These are phyloP conservation scores for Volucella inanis DNA, from an alignment of 2,888 invertebrate species.

Conservation along the genomic window DNA sequence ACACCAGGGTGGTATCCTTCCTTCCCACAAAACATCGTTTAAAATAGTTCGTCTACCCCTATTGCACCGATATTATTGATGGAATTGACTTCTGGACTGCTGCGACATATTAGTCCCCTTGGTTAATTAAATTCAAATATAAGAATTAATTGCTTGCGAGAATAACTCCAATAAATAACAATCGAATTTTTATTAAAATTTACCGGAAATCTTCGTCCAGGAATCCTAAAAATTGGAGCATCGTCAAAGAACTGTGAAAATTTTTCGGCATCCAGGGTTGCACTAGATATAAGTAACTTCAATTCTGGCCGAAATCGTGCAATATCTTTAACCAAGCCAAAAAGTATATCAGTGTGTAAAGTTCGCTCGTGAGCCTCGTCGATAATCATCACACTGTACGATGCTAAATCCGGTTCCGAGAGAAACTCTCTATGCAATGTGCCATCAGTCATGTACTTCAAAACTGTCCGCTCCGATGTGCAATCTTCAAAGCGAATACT, in stretches of 20 bases:
- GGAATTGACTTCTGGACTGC: no score
- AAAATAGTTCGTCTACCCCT: no score
- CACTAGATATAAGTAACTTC: constrained; percentile 98
- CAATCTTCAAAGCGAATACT: constrained; percentile 99
- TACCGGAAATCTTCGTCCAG: constrained; percentile 97
- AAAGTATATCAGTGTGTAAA: constrained; percentile 98
- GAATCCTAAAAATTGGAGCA: constrained; percentile 98
- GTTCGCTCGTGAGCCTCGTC: constrained; percentile 99
- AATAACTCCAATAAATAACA: no score
- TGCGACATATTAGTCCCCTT: no score
- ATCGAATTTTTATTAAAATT: constrained; percentile 1
- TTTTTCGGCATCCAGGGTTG: constrained; percentile 98
- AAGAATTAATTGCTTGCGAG: no score
- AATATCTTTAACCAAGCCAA: constrained; percentile 98
- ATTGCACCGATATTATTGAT: no score
- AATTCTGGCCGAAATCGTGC: constrained; percentile 95
- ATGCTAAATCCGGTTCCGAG: constrained; percentile 96
- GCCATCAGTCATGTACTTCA: constrained; percentile 99
- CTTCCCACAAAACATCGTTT: no score
- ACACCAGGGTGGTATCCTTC: no score
- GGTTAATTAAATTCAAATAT: no score
- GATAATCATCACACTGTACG: constrained; percentile 99
- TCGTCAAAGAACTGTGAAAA: constrained; percentile 99
- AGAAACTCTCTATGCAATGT: constrained; percentile 98
- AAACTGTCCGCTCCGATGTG: constrained; percentile 96